Evolutionary conservation across 1,140 invertebrate species (phyloP), one percentile per base, ranked within the genome.

Genomic region (Heterodera carotae): DNA sequence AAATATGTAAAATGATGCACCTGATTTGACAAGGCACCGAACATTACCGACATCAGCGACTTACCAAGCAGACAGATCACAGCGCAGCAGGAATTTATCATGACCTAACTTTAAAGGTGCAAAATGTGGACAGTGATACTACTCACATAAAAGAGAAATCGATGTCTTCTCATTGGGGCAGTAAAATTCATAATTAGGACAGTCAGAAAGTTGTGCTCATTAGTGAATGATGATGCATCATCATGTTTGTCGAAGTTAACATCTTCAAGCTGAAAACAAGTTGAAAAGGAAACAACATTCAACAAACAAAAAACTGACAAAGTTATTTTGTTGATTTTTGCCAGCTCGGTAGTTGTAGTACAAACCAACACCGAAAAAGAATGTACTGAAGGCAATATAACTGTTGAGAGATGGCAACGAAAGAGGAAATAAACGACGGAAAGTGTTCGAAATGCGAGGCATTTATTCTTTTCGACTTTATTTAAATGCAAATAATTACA

Each of bases 11-110:
- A 80, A 39, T n/a, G n/a, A 22, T 69, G 25, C 8, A 83, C 80
- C 33, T 84, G 81, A 73, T 71, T 31, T 4, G 81, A 34, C 6
- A 84, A 43, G 29, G 33, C 25, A 22, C 60, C 78, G 43, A 81
- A 82, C 18, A 82, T 56, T 8, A 31, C 18, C 6, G 29, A 48
- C 10, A 82, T 34, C 5, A 82, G 43, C 66, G 53, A 33, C 69
- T 84, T 79, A 15, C 81, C 81, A 18, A 73, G 62, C 67, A 84
- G 68, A 22, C 69, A 48, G 39, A 82, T 70, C 7, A 83, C 43
- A 31, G 81, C 81, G 68, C 81, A 82, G 56, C 76, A 77, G 12
- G 81, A 76, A 29, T 82, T 82, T 18, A 84, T 31, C 29, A 82
- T 39, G 25, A 82, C 75, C 81, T 82, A 84, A 75, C 25, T 48